Evolutionary conservation across 2,113 vertebrate species (phyloP).

Genomic region (Alexandromys fortis): DNA sequence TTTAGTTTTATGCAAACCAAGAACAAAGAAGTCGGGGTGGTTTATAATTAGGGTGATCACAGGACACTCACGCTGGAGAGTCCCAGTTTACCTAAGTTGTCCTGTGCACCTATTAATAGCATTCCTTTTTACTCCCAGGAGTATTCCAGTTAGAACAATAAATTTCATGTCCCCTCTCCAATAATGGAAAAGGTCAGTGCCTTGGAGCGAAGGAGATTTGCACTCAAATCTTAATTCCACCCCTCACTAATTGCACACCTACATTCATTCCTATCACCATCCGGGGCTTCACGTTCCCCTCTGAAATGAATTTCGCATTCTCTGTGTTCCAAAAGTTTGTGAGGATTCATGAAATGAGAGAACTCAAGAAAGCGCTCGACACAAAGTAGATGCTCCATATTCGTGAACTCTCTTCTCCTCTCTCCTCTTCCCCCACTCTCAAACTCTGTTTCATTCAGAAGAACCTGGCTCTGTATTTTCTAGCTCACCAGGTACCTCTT

Average conservation of each 20-base stretch:
- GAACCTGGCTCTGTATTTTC: not conserved
- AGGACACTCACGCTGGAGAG: not conserved
- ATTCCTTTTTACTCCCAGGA: conserved; percentile 26
- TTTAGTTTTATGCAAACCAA: conserved; percentile 11
- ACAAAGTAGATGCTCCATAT: not conserved
- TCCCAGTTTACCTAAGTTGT: not conserved
- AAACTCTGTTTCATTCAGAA: not conserved
- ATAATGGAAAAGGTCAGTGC: not conserved
- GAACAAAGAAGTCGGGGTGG: not conserved
- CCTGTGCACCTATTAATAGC: not conserved
- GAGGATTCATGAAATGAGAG: not conserved
- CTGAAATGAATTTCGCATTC: not conserved
- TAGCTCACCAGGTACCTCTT: not conserved
- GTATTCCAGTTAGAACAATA: not conserved
- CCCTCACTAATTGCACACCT: not conserved
- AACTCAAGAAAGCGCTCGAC: not conserved
- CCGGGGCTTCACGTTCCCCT: not conserved
- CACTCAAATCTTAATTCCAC: not conserved
- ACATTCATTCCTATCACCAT: not conserved
- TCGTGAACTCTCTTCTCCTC: not conserved
- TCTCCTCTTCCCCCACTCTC: not conserved
- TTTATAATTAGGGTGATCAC: not conserved
- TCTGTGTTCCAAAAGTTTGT: not conserved
- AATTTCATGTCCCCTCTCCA: not conserved
- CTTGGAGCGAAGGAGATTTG: not conserved